phyloP scores from a whole-genome alignment of 2,113 vertebrate species.

The Caracal caracal region DNA sequence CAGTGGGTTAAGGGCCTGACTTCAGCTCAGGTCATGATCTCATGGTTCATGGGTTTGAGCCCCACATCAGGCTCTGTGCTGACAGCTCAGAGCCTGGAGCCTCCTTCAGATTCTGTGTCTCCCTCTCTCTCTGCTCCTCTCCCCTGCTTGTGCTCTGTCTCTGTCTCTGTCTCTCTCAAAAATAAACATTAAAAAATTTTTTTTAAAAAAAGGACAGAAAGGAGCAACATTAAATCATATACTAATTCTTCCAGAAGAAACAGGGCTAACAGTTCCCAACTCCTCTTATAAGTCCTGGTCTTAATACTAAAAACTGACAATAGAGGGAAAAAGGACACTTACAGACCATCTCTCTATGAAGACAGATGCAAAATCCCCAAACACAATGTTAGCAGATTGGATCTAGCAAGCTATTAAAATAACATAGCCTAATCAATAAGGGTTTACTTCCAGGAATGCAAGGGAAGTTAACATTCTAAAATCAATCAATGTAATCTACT shows the following conservation, averaged over 20 bases:
- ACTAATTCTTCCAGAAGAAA: constrained; percentile 26
- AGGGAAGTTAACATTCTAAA: neutral
- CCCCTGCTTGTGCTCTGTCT: too few relatives aligned
- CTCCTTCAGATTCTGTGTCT: too few relatives aligned
- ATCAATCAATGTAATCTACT: neutral
- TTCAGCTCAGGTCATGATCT: too few relatives aligned
- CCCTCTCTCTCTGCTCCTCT: too few relatives aligned
- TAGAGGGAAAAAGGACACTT: neutral
- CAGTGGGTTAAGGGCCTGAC: too few relatives aligned
- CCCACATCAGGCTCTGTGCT: too few relatives aligned
- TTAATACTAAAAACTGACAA: neutral
- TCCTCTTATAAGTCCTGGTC: neutral
- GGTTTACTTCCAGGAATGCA: neutral
- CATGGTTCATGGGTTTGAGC: too few relatives aligned
- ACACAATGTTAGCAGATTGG: neutral
- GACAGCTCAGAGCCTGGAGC: too few relatives aligned
- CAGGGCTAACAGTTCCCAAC: neutral
- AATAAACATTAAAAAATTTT: too few relatives aligned
- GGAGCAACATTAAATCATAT: neutral
- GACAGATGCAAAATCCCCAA: neutral
- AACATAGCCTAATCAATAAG: neutral
- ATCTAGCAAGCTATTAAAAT: neutral
- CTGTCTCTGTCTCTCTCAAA: too few relatives aligned
- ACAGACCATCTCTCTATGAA: neutral
- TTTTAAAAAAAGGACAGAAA: neutral